These are phyloP conservation scores for Protaetia brevitarsis DNA, from an alignment of 1,140 invertebrate species.

Conservation along the genomic window DNA sequence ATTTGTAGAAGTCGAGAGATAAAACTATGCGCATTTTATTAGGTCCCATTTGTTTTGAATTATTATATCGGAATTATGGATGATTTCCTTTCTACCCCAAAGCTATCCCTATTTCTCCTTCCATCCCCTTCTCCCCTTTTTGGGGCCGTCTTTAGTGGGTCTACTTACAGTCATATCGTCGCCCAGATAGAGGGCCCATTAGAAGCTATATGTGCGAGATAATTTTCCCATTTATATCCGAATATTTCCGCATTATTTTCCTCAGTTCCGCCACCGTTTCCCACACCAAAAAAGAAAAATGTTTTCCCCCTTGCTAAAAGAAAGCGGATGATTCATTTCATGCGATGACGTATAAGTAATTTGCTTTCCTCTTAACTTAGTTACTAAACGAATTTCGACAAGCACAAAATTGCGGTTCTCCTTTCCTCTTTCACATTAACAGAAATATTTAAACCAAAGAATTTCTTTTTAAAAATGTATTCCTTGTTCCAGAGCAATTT, in stretches of 20 bases:
- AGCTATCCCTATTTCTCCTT: too few relatives aligned
- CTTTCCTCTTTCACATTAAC: too few relatives aligned
- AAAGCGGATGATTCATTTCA: constrained; percentile 18
- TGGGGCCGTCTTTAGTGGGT: constrained; percentile 1
- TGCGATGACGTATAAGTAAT: too few relatives aligned
- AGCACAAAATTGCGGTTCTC: too few relatives aligned
- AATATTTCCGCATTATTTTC: not conserved
- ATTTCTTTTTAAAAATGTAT: too few relatives aligned
- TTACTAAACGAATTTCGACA: too few relatives aligned
- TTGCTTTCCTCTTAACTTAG: too few relatives aligned
- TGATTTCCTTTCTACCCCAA: constrained; percentile 22
- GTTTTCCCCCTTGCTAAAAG: too few relatives aligned
- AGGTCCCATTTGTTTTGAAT: constrained; percentile 24
- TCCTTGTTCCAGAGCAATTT: too few relatives aligned
- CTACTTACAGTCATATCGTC: constrained; percentile 8
- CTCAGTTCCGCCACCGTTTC: not conserved
- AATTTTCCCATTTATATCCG: constrained; percentile 14
- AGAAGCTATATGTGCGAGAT: not conserved
- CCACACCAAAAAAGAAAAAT: too few relatives aligned
- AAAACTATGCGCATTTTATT: constrained; percentile 25
- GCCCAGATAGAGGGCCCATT: constrained; percentile 17
- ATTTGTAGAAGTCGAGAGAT: not conserved
- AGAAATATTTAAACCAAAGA: too few relatives aligned
- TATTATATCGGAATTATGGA: constrained; percentile 22
- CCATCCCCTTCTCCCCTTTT: too few relatives aligned